Evolutionary conservation across 2,888 invertebrate species (phyloP), one percentile per base, ranked within the genome.

Genomic region (Bellardia bayeri): DNA sequence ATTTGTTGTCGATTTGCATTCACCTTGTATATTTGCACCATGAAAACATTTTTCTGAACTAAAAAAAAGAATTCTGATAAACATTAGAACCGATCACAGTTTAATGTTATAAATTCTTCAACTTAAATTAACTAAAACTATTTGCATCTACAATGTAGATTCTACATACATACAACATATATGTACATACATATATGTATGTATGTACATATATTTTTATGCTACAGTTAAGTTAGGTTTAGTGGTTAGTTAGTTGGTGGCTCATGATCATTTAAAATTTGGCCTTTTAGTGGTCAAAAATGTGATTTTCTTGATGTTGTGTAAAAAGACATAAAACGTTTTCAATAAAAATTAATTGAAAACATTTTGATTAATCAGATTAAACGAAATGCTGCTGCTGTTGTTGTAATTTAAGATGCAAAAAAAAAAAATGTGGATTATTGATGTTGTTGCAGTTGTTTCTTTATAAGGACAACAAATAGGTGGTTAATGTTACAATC

Each of bases 401-500:
- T 71, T 78, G 51, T 54, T 61, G 23, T 72, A 33, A 56, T 33
- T 72, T 64, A 64, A 72, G 33, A 66, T 74, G 45, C 42, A 72
- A 63, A 71, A 80, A 69, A 75, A n/a, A 45, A 66, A 63, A 9
- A 37, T 78, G 61, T 42, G 11, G 16, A 14, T 11, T 61, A 75
- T 33, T 76, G 58, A 42, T 82, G 42, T 63, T 71, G 63, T 14
- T 63, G 58, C 49, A 61, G 51, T 42, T 80, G 66, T 80, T 84
- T 54, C 63, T 84, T 74, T 83, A 61, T 42, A 85, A 76, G 79
- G 84, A 80, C 82, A 81, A 82, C 66, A 72, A 81, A 82, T 69
- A 83, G 83, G 83, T 84, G 83, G 80, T 80, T 81, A 78, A 84
- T 87, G 87, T 78, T 81, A 84, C 87, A 87, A 87, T 87, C 87